Evolutionary conservation across 1,140 invertebrate genomes (phyloP), one percentile per base, ranked within the genome.

Genomic region (Macrostomum lignano): DNA sequence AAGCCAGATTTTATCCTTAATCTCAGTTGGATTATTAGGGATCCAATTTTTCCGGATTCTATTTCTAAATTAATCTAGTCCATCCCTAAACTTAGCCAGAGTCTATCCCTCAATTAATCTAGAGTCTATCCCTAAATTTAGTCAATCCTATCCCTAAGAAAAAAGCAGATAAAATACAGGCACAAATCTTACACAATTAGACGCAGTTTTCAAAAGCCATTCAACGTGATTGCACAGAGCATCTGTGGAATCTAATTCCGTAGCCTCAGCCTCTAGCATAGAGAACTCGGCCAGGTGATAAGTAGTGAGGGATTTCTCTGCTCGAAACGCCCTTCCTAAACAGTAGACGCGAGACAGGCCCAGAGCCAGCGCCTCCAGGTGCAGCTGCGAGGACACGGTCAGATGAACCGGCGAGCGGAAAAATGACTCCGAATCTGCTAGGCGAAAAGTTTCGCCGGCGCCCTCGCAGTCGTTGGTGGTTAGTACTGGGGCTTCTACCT

Each of bases 391-490:
- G 23, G 23, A 24, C 10, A 24, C 23, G 23, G 23, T 24, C 23
- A 24, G n/a, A 24, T 10, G n/a, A n/a, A 24, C 23, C n/a, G 23
- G n/a, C n/a, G 23, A 10, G 23, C n/a, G 10, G 23, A 24, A 24
- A n/a, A 24, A 24, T 10, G 10, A 10, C n/a, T n/a, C n/a, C 23
- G 23, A 9, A 24, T 24, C 13, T 13, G 23, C 13, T 13, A 24
- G 13, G 10, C 13, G 10, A 29, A 78, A 76, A 1, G 73, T 65
- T 63, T 96, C 81, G n/a, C 86, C 82, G 28, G 75, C 84, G n/a
- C 86, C 84, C 64, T 98, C 88, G 60, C 84, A 93, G 55, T 96
- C 84, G 61, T 91, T 93, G 5, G 75, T 71, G n/a, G 86, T 91
- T 9, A 96, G 48, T 38, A 94, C 68, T 9, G 88, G 86, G 10